phyloP scores from a whole-genome alignment of 2,888 invertebrate genomes.

The Spilarctia lutea region DNA sequence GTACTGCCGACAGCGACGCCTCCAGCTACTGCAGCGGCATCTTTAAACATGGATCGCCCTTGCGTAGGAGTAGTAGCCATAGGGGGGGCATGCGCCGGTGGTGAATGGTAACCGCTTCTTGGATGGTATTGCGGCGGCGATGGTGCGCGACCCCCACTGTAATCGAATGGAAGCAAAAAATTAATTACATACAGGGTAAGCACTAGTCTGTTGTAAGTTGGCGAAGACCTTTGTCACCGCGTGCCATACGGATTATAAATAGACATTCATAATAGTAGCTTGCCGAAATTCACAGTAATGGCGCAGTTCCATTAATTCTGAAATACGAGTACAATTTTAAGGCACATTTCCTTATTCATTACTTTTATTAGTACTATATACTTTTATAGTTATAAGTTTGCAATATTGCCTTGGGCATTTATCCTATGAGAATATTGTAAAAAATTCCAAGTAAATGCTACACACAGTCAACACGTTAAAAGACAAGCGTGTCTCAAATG shows the following conservation, averaged over 20 bases:
- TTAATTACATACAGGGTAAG: not conserved
- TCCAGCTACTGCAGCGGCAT: conserved; percentile 99
- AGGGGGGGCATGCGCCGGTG: conserved; percentile 65
- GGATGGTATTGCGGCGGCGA: not conserved
- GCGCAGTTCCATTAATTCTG: no score
- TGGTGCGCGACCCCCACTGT: conserved; percentile 11
- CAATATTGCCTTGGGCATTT: no score
- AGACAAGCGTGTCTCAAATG: not conserved
- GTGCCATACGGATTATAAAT: no score
- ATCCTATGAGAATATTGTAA: no score
- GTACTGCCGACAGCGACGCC: conserved; percentile 99
- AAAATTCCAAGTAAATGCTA: no score
- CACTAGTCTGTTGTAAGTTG: not conserved
- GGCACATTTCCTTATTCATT: no score
- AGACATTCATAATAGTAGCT: no score
- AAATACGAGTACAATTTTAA: no score
- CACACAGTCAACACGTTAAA: not conserved
- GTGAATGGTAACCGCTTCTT: conserved; percentile 5
- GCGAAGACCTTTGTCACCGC: no score
- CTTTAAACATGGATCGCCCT: conserved; percentile 95
- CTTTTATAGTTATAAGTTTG: no score
- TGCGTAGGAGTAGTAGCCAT: conserved; percentile 82
- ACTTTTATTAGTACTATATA: no score
- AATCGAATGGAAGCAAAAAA: not conserved
- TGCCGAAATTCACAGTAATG: no score